These are phyloP conservation scores for Smithornis capensis DNA, from an alignment of 2,113 vertebrate genomes.

Conservation along the genomic window DNA sequence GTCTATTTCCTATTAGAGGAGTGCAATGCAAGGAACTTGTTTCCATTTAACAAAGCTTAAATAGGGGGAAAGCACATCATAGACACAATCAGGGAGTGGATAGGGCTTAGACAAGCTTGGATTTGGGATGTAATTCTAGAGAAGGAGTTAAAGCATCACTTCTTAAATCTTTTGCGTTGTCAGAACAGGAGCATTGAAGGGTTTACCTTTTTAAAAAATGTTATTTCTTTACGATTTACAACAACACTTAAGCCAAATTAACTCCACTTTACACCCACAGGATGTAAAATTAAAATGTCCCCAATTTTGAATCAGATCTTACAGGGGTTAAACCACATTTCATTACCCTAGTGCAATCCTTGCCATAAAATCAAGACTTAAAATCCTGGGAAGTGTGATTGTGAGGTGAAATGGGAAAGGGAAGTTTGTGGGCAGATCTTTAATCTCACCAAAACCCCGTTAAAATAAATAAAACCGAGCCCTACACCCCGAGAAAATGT, in stretches of 20 bases:
- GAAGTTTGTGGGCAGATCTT: neutral
- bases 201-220: neutral
- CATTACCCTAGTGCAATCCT: neutral
- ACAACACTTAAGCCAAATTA: neutral
- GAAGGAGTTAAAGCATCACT: neutral
- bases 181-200: neutral
- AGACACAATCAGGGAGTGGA: fast-evolving
- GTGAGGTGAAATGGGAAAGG: neutral
- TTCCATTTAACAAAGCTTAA: neutral
- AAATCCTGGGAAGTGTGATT: neutral
- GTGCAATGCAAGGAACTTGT: neutral
- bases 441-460: neutral
- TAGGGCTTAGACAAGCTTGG: neutral
- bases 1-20: neutral
- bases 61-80: neutral
- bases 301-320: neutral
- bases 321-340: neutral
- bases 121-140: neutral
- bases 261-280: neutral
- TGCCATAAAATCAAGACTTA: neutral
- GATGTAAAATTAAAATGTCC: fast-evolving
- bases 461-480: neutral
- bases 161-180: neutral
- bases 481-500: neutral
- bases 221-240: neutral